Evolutionary conservation across 92 coral and sea anemone species (phyloP), one percentile per base, ranked within the genome.

Genomic region (Epizoanthus rinbou): DNA sequence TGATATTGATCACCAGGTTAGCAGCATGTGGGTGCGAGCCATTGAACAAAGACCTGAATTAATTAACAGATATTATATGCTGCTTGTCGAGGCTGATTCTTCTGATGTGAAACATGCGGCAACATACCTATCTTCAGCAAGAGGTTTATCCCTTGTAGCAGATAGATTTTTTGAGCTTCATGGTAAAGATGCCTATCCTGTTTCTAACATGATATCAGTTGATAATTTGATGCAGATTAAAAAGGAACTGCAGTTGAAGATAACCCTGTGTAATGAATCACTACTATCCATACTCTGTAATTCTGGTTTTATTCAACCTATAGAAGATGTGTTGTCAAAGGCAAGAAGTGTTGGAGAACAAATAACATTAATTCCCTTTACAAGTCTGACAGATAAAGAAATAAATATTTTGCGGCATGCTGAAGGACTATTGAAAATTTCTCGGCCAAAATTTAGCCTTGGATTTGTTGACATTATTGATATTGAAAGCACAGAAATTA

Each of bases 1-100:
- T n/a, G 90, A 87, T 18, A 82, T 87, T 23, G 87, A 87, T 69
- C 90, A 87, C 53, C 90, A 87, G 28, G 73, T 74, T n/a, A 87
- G 90, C 25, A 83, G 90, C 9, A 87, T 87, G 90, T 87, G 90
- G 90, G 83, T 87, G 60, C 90, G 85, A 19, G 90, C 90, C 0
- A 82, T 87, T 57, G 83, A 87, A 50, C 78, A 82, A 35, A 68
- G 83, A 56, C 90, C 90, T 19, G 84, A 82, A 16, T 66, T 87
- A 52, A 83, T 87, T 75, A 19, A 80, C 28, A 57, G 63, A 37
- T 87, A 87, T 69, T 87, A 87, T 68, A 39, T 45, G 4, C 90
- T 87, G 56, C 33, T 87, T 21, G 70, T 81, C 28, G 72, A 81
- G 2, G 80, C 75, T 41, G 67, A 82, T 1, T 74, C 90, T 9